Percentiles rank a stretch among this genome's conserved stretches.
Evolutionary conservation across 64 coral and sea anemone genomes (phyloP).

Genomic region (Exaiptasia diaphana): DNA sequence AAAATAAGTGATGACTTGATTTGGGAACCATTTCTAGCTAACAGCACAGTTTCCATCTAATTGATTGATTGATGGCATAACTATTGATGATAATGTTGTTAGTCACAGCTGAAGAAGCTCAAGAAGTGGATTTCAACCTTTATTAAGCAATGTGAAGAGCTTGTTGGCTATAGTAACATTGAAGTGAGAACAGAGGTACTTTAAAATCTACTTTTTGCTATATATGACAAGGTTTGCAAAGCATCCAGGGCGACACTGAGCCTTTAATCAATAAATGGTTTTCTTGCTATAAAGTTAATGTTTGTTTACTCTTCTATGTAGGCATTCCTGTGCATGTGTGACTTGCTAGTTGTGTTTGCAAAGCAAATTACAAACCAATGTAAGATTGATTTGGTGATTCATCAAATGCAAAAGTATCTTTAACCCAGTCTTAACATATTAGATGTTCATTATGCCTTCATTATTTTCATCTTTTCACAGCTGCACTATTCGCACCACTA

Average conservation of each 20-base stretch:
- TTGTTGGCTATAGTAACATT: slow-evolving; percentile 37
- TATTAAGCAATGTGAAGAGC: slow-evolving; percentile 48
- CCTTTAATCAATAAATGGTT: not conserved
- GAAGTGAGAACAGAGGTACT: slow-evolving; percentile 49
- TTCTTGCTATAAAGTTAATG: too few species aligned
- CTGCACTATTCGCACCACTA: slow-evolving; percentile 53
- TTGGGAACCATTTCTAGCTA: too few species aligned
- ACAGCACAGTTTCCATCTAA: too few species aligned
- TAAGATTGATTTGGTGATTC: not conserved
- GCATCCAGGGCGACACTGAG: too few species aligned
- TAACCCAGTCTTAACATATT: too few species aligned
- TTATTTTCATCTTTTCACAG: slow-evolving; percentile 34
- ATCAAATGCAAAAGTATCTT: too few species aligned
- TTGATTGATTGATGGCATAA: too few species aligned
- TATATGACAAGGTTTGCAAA: too few species aligned
- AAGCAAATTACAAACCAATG: slow-evolving; percentile 63
- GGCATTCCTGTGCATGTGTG: slow-evolving; percentile 65
- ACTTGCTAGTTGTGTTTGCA: slow-evolving; percentile 57
- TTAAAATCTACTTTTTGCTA: too few species aligned
- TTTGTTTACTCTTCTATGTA: slow-evolving; percentile 2
- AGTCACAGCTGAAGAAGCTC: slow-evolving; percentile 40
- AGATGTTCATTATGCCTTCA: too few species aligned
- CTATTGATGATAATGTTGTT: too few species aligned
- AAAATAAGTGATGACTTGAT: too few species aligned
- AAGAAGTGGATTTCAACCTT: slow-evolving; percentile 43